Base-by-base conservation (phyloP, 2,888 invertebrate genomes). In the Blomia tropicalis region DNA sequence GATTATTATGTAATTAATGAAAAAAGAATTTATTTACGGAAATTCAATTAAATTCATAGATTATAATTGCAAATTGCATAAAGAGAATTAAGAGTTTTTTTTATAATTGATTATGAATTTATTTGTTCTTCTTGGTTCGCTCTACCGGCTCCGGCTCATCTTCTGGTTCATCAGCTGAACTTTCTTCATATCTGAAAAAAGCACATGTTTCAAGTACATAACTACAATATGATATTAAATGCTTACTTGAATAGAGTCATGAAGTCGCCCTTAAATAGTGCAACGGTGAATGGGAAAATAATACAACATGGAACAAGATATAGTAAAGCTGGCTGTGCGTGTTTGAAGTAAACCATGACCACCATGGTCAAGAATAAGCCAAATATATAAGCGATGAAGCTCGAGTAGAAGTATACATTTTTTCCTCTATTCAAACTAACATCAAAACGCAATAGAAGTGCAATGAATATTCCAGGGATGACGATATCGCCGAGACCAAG, bases 381-480 rank as follows among this genome's bases (percentile, higher is more conserved):
- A 70, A 89, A 75, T 70, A 95, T 83, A 75, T 99, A 99, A 1
- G 98, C 96, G 51, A 82, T 73, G 74, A 96, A 86, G 2, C 93
- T 88, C 2, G 87, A 82, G 72, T 84, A 84, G 78, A 96, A 98
- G 74, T 90, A 90, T 27, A 83, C 81, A 70, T 85, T 82, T 14
- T 83, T 82, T 72, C 85, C 84, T 22, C 88, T 78, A 70, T 85
- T 84, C 66, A 88, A 78, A 71, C 88, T 87, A 73, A 85, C 81
- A 77, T 99, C 98, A 76, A 93, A 99, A 68, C 98, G 82, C 58
- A 96, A 79, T 54, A 99, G 78, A 27, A 99, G 79, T 0, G 98
- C 96, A 70, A 99, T 95, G 75, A 99, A 99, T 72, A 98, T 95
- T 67, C 98, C 98, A 3, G 98, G 98, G 68, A 99, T 89, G 32